A percentile compares a stretch with the other conserved stretches of the same genome.
phyloP scores from a whole-genome alignment of 2,888 invertebrate genomes.

The Cerceris rybyensis region DNA sequence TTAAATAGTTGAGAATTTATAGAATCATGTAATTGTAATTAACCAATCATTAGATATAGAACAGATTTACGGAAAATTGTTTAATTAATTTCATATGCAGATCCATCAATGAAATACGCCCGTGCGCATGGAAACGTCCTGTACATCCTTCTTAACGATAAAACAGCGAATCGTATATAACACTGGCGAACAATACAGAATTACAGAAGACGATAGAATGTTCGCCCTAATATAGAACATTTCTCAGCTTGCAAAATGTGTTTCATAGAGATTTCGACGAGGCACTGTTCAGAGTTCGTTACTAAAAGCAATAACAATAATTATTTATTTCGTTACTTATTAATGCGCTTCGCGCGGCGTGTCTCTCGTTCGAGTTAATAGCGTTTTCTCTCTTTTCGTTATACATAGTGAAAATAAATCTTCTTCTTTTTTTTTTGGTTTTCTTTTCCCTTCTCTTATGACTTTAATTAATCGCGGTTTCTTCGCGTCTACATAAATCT shows the following conservation, averaged over 20 bases:
- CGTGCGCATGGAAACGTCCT: too few relatives aligned
- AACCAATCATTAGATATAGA: too few relatives aligned
- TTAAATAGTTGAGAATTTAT: too few relatives aligned
- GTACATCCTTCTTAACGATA: neutral
- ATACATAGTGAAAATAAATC: slow-evolving; percentile 71
- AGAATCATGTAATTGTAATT: too few relatives aligned
- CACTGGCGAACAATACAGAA: slow-evolving; percentile 70
- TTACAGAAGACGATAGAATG: slow-evolving; percentile 69
- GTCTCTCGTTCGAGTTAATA: slow-evolving; percentile 57
- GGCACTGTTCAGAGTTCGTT: slow-evolving; percentile 79
- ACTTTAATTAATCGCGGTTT: neutral
- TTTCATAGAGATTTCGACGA: slow-evolving; percentile 79
- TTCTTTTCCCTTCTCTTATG: neutral
- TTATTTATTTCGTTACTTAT: slow-evolving; percentile 64
- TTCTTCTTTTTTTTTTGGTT: slow-evolving; percentile 63
- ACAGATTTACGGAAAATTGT: too few relatives aligned
- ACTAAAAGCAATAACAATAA: slow-evolving; percentile 78
- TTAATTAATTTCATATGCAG: too few relatives aligned
- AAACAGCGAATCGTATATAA: slow-evolving; percentile 53
- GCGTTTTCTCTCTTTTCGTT: slow-evolving; percentile 48
- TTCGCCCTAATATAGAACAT: slow-evolving; percentile 68
- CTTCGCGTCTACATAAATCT: neutral
- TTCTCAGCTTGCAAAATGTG: slow-evolving; percentile 68
- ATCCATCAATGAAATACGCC: too few relatives aligned
- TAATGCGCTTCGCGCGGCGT: slow-evolving; percentile 45